Evolutionary conservation across 2,888 invertebrate genomes (phyloP).

Genomic region (Mycalesis mineus): DNA sequence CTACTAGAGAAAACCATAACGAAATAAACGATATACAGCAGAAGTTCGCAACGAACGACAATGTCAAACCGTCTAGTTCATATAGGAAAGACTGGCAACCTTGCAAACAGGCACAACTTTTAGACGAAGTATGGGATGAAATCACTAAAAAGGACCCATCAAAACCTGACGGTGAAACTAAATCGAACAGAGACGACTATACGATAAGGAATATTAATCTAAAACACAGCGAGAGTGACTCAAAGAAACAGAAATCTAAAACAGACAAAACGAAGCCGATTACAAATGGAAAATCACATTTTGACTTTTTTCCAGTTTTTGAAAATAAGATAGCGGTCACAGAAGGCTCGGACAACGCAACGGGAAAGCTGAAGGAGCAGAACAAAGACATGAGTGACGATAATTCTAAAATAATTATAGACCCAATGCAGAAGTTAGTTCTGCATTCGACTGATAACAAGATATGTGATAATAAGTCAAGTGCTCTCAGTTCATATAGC

Average conservation of each 20-base stretch:
- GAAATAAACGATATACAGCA: conserved; percentile 73
- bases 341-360: conserved; percentile 28
- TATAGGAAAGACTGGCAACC: conserved; percentile 63
- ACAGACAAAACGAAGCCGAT: conserved; percentile 50
- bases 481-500: conserved; percentile 72
- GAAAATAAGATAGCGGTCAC: conserved; percentile 56
- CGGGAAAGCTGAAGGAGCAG: conserved; percentile 25
- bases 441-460: conserved; percentile 76
- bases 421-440: conserved; percentile 75
- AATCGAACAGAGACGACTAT: conserved; percentile 56
- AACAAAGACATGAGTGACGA: conserved; percentile 38
- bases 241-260: conserved; percentile 49
- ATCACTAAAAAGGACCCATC: not conserved
- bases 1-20: conserved; percentile 69
- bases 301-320: conserved; percentile 70
- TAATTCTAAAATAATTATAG: conserved; percentile 70
- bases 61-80: conserved; percentile 63
- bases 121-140: not conserved
- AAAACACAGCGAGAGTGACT: conserved; percentile 49
- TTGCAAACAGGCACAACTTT: conserved; percentile 49
- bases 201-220: conserved; percentile 62
- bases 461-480: conserved; percentile 75
- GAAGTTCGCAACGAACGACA: conserved; percentile 57
- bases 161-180: not conserved
- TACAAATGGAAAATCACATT: conserved; percentile 63